Evolutionary conservation across 2,888 invertebrate genomes (phyloP), one percentile per base, ranked within the genome.

Genomic region (Nesidiocoris tenuis): DNA sequence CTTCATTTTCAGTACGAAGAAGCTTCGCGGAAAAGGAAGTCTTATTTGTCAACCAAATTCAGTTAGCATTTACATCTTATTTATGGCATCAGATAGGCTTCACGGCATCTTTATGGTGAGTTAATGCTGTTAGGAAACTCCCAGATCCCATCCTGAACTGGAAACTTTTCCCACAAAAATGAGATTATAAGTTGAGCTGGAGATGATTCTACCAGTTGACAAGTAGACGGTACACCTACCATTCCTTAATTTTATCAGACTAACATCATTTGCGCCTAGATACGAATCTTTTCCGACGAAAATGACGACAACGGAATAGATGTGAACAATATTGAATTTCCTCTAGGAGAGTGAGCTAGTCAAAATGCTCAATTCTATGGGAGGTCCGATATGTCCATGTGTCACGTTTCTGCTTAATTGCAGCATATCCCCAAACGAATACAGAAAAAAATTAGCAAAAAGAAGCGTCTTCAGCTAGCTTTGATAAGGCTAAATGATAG

Each of bases 1-100:
- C 12, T 39, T 39, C 39, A 39, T 39, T 12, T 39, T 39, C 39
- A 12, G 12, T 3, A 39, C 12, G 39, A 39, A 39, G 12, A 39
- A 12, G 39, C 39, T 7, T 39, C 3, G 39, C 39, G 39, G 12
- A 39, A 7, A 7, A 12, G 3, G 3, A 12, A 39, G 39, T 7
- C 12, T 59, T 17, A 59, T 70, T 59, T 59, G 59, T 70, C 56
- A 70, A 59, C 22, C 70, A 59, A 70, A 70, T 70, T 23, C 56
- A 59, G 23, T 70, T 70, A 57, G 24, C 70, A 70, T 70, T 70
- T 59, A 70, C 70, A 70, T 70, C 70, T 70, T 70, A 57, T 70
- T 70, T 59, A 59, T 70, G 23, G 59, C 59, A 59, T 25, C 70
- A 24, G 70, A 70, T 70, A 70, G 59, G 57, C 57, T 56, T 24